Percentiles rank a stretch among this genome's conserved stretches.
These are phyloP conservation scores for Tenthredo scrophulariae DNA, from an alignment of 2,888 invertebrate genomes.

Conservation along the genomic window DNA sequence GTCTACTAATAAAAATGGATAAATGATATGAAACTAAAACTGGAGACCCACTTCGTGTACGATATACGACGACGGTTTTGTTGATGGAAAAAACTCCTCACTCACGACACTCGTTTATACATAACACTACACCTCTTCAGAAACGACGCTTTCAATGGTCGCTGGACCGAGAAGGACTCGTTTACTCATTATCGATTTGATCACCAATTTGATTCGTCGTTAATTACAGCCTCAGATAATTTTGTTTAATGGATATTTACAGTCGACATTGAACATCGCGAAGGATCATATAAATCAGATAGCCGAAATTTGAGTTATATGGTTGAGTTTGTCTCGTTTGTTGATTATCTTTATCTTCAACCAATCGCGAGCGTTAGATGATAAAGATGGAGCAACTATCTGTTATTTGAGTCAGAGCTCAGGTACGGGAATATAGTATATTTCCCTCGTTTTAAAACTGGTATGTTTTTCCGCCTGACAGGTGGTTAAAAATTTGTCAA, in stretches of 20 bases:
- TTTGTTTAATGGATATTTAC: neutral
- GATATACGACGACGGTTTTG: neutral
- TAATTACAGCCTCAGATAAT: neutral
- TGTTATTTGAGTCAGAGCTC: neutral
- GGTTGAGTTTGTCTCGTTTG: neutral
- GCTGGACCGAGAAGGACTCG: neutral
- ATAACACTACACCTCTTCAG: neutral
- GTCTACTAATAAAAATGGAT: neutral
- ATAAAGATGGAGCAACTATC: neutral
- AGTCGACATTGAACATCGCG: neutral
- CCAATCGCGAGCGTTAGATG: neutral
- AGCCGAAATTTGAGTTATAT: neutral
- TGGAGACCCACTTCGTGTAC: neutral
- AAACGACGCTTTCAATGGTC: neutral
- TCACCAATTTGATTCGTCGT: neutral
- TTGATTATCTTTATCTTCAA: neutral
- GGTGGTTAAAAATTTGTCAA: constrained; percentile 29
- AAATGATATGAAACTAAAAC: neutral
- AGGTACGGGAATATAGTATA: neutral
- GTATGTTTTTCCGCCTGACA: neutral
- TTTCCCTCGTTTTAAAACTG: neutral
- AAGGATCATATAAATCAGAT: neutral
- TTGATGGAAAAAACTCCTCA: neutral
- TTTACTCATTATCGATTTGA: neutral
- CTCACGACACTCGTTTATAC: neutral